Conservation (phyloP, 2,888 invertebrate species). For the Antheraea assamensis region DNA sequence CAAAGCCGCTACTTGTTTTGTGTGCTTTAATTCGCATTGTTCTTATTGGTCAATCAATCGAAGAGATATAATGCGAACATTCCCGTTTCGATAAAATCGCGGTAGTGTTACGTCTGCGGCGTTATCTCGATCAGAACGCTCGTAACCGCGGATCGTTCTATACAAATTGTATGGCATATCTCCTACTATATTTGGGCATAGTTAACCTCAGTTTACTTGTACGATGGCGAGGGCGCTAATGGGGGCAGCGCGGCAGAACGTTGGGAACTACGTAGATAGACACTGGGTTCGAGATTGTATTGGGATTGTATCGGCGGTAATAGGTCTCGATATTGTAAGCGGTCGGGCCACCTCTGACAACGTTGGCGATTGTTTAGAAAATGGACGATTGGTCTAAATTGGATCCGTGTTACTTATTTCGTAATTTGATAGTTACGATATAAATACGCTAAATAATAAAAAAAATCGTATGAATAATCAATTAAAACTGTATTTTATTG, state of each 20-base stretch:
- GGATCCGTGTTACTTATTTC: neutral
- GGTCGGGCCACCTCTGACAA: constrained; percentile 6
- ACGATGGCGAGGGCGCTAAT: constrained; percentile 68
- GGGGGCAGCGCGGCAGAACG: constrained; percentile 70
- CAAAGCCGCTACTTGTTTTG: neutral
- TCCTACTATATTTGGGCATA: constrained; percentile 78
- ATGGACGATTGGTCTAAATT: neutral
- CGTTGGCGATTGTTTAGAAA: neutral
- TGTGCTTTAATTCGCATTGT: constrained; percentile 50
- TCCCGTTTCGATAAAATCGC: constrained; percentile 66
- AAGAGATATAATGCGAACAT: constrained; percentile 57
- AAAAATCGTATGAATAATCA: neutral
- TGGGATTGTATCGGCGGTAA: constrained; percentile 40
- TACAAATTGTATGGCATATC: constrained; percentile 81
- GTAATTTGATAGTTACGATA: neutral
- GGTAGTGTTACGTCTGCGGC: constrained; percentile 51
- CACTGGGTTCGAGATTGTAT: constrained; percentile 47
- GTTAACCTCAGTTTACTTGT: constrained; percentile 78
- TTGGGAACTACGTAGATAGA: constrained; percentile 59
- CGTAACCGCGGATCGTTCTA: constrained; percentile 73
- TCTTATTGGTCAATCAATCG: constrained; percentile 76
- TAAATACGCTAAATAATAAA: neutral
- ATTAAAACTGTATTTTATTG: no score
- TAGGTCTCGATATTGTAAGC: constrained; percentile 18
- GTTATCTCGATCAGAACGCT: constrained; percentile 71